Conservation (phyloP, 2,797 vertebrate species). For the Typhlichthys subterraneus region DNA sequence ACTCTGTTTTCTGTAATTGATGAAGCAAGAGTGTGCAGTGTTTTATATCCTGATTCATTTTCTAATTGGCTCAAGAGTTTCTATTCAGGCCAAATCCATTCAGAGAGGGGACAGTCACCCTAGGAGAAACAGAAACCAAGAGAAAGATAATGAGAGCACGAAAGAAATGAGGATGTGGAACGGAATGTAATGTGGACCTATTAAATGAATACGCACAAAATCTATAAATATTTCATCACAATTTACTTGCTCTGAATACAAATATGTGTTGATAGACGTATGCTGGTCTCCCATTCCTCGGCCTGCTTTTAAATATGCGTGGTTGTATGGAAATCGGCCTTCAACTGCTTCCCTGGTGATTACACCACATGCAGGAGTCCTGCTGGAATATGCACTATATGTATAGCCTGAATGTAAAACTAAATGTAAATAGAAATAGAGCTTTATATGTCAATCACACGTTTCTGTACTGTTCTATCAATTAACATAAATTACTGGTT, state of each 20-base stretch:
- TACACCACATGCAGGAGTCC: conserved; percentile 9
- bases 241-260: conserved; percentile 13
- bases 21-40: conserved; percentile 62
- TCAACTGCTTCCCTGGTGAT: conserved; percentile 22
- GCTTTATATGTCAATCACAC: conserved; percentile 20
- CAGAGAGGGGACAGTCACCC: conserved; percentile 27
- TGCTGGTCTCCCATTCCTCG: background rate
- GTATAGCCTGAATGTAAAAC: too few species aligned
- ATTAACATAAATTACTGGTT: conserved; percentile 9
- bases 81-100: conserved; percentile 39
- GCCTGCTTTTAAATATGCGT: conserved; percentile 4
- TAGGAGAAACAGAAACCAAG: conserved; percentile 24
- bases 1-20: conserved; percentile 70
- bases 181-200: conserved; percentile 37
- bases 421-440: conserved; percentile 46
- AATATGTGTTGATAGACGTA: conserved; percentile 1
- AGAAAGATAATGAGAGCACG: background rate
- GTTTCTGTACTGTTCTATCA: conserved; percentile 29
- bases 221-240: conserved; percentile 29
- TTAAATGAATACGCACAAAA: conserved; percentile 23
- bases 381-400: conserved; percentile 34
- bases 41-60: conserved; percentile 75
- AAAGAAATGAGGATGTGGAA: conserved; percentile 4
- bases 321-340: conserved; percentile 26
- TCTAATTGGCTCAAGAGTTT: conserved; percentile 67